Evolutionary conservation across 2,888 invertebrate genomes (phyloP), one percentile per base, ranked within the genome.

Genomic region (Neria commutata): DNA sequence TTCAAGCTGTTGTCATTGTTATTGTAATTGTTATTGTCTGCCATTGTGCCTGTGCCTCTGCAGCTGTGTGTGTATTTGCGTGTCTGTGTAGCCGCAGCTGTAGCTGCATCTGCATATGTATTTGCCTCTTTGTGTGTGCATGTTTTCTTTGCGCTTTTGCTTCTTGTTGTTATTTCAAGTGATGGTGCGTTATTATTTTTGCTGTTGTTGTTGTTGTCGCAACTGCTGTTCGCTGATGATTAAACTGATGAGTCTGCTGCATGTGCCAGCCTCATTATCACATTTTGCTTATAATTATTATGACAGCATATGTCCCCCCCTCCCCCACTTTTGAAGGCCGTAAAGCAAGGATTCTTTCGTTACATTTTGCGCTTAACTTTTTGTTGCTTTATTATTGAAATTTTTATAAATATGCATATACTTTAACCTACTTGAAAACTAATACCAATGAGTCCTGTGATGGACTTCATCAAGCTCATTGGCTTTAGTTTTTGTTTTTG

Each of bases 1-100:
- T 54, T 70, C 74, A 72, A 72, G 72, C 74, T 73, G 72, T 71
- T 74, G 74, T 69, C 71, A 72, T 73, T 68, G 72, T 71, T 70
- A 71, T 71, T 71, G 71, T 71, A 64, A 69, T 64, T 60, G 62
- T 63, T 66, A 65, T 71, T 68, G 63, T 70, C 48, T 55, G 17
- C 24, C 23, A 54, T 52, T 29, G 29, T 29, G 11, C 6, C 11
- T 29, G 29, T 29, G 29, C 6, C 11, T 29, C 6, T 29, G 29
- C 29, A 8, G 29, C 29, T 29, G 29, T 11, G 6, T 11, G 11
- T 29, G 11, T 29, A 8, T 6, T 42, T 42, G 42, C 37, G 17
- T 21, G 17, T 42, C 5, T 6, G 19, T 11, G 25, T 19, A 24
- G 10, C 29, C 29, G 37, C n/a, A 34, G 21, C 14, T 50, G 50